These are phyloP conservation scores for Laticauda colubrina DNA, from an alignment of 2,113 vertebrate genomes.

Conservation along the genomic window DNA sequence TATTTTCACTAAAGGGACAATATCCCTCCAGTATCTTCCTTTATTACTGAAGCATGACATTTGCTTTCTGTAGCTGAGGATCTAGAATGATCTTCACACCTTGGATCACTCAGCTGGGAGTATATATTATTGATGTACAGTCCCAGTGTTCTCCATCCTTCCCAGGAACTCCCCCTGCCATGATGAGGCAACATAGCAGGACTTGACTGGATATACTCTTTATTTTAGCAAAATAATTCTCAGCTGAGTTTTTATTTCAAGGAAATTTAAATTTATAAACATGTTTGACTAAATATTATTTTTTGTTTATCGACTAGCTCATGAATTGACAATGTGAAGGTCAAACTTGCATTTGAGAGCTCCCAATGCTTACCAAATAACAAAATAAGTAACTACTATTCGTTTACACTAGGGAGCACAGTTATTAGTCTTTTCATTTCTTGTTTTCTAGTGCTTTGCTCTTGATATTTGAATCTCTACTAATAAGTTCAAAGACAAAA, in stretches of 20 bases:
- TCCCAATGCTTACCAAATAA: neutral
- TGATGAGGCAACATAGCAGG: neutral
- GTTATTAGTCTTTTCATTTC: conserved; percentile 3
- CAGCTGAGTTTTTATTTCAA: neutral
- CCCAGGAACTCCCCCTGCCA: neutral
- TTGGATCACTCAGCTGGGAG: neutral
- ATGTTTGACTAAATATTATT: neutral
- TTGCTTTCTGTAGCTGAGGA: neutral
- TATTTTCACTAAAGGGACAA: neutral
- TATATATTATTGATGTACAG: neutral
- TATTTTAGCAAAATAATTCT: neutral
- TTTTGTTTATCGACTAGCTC: neutral
- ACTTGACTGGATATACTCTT: neutral
- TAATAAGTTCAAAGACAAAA: conserved; percentile 22
- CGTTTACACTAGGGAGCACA: neutral
- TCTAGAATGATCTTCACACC: neutral
- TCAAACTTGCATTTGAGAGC: neutral
- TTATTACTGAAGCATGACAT: neutral
- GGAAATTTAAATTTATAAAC: neutral
- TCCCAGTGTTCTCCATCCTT: neutral
- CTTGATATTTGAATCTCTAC: conserved; percentile 17
- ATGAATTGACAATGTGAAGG: neutral
- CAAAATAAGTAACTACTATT: conserved; percentile 3
- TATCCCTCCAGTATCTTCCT: neutral
- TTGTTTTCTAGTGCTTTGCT: conserved; percentile 6